Evolutionary conservation across 2,888 invertebrate genomes (phyloP).

Genomic region (Ditula angustiorana): DNA sequence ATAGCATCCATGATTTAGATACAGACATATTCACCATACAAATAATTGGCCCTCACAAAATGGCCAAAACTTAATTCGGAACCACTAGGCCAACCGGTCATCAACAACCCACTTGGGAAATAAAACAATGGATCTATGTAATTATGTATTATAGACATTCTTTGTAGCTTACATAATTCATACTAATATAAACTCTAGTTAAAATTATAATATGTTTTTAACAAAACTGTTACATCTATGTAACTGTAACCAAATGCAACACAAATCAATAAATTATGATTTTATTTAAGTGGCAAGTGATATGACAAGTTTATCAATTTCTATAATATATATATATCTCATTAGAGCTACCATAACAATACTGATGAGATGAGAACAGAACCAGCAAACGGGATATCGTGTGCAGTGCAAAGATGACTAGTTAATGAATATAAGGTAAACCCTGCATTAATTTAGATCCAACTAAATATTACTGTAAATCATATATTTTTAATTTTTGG

Average conservation of each 20-base stretch:
- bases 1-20: no score
- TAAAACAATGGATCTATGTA: constrained; percentile 74
- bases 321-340: constrained; percentile 55
- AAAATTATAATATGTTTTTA: constrained; percentile 65
- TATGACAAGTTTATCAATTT: constrained; percentile 78
- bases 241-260: constrained; percentile 67
- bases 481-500: constrained; percentile 47
- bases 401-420: constrained; percentile 57
- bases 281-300: constrained; percentile 86
- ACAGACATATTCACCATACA: no score
- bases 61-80: no score
- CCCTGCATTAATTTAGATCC: constrained; percentile 62
- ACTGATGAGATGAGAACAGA: constrained; percentile 43
- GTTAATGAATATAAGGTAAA: constrained; percentile 59
- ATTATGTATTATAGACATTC: constrained; percentile 85
- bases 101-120: constrained; percentile 44
- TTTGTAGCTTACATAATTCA: constrained; percentile 83
- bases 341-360: constrained; percentile 52
- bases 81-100: no score
- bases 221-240: constrained; percentile 66
- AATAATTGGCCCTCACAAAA: no score
- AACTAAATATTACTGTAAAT: constrained; percentile 52
- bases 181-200: constrained; percentile 77
- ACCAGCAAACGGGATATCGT: constrained; percentile 44
- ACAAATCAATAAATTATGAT: constrained; percentile 63